Conservation (phyloP, 2,797 vertebrate genomes). For the Cercopithecus mitis region DNA sequence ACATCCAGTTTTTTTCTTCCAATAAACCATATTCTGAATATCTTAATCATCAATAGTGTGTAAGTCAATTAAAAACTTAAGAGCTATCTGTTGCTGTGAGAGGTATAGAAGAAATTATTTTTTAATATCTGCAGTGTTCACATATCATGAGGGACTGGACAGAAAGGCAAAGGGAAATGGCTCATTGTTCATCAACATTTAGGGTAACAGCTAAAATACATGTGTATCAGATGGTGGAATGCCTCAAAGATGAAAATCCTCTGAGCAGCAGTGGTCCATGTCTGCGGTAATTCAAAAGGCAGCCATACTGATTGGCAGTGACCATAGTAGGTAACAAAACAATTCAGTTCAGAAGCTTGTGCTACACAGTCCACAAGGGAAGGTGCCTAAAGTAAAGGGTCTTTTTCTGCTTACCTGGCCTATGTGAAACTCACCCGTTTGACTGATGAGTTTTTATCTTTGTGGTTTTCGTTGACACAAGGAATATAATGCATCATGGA, state of each 20-base stretch:
- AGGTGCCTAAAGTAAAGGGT: not conserved
- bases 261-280: not conserved
- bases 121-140: not conserved
- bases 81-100: not conserved
- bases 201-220: not conserved
- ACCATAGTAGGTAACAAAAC: not conserved
- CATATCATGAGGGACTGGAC: not conserved
- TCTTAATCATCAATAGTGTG: not conserved
- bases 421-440: slow-evolving; percentile 21
- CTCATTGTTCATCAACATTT: not conserved
- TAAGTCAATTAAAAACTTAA: not conserved
- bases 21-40: slow-evolving; percentile 36
- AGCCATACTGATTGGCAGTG: not conserved
- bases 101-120: slow-evolving; percentile 17
- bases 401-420: not conserved
- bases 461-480: slow-evolving; percentile 13
- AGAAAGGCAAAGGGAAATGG: slow-evolving; percentile 14
- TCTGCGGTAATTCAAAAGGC: not conserved
- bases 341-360: not conserved
- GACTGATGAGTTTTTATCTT: slow-evolving; percentile 1
- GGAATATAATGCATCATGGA: not conserved
- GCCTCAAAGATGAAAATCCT: not conserved
- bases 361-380: not conserved
- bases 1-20: slow-evolving; percentile 20
- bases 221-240: not conserved